These are phyloP conservation scores for Trachops cirrhosus DNA, from an alignment of 2,797 vertebrate genomes.

Conservation along the genomic window DNA sequence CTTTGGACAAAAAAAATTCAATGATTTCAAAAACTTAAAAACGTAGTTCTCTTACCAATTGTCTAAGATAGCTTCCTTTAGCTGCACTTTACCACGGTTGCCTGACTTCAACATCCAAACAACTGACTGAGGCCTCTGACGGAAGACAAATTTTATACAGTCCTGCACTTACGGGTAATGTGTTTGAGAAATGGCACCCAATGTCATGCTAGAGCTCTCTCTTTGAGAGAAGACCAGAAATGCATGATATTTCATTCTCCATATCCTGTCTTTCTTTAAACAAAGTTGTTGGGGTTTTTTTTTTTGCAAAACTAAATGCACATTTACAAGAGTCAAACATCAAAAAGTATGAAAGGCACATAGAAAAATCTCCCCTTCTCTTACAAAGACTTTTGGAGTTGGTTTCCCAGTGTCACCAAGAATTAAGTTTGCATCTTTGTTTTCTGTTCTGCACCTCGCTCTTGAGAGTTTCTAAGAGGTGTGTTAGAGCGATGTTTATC, in stretches of 20 bases:
- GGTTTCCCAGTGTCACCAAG: neutral
- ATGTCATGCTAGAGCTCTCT: neutral
- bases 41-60: neutral
- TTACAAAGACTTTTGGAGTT: neutral
- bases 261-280: neutral
- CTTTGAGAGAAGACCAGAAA: neutral
- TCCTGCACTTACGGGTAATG: neutral
- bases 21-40: conserved; percentile 17
- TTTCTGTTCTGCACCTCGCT: neutral
- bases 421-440: neutral
- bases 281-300: neutral
- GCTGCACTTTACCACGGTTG: neutral
- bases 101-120: neutral
- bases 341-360: neutral
- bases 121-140: neutral
- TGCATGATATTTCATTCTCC: neutral
- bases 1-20: neutral
- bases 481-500: neutral
- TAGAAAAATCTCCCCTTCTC: neutral
- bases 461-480: neutral
- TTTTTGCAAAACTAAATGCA: neutral
- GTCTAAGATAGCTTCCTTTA: neutral
- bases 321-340: neutral
- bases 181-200: neutral
- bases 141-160: neutral